Base-by-base conservation (phyloP, 2,888 invertebrate genomes). In the Drosophila demipolita region DNA sequence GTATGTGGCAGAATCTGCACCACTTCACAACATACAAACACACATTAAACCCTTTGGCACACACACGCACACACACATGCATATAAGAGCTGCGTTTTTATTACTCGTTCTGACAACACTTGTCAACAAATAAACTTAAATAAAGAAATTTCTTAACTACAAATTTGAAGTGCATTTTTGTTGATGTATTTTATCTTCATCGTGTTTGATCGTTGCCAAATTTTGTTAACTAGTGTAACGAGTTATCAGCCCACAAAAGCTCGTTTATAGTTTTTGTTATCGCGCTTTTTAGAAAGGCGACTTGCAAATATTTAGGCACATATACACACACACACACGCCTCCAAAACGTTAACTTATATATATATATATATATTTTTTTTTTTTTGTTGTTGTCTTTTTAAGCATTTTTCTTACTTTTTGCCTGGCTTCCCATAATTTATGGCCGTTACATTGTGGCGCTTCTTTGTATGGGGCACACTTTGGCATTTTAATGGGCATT, bases 401-500 rank as follows among this genome's bases (percentile, higher is more conserved):
- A 26, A 45, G 60, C 53, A 70, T 72, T 73, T 73, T 69, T 58
- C 71, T 71, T 64, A 74, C 69, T 87, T 67, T 79, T 83, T 64
- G 85, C 60, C 58, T 53, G 64, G 29, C 45, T 45, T 66, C 32
- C 63, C 76, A 66, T 83, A 85, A 90, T 85, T 89, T 85, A 85
- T 85, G 73, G 66, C 42, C 66, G 74, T 75, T 75, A 89, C 90
- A 82, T 82, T 87, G 88, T 89, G 86, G 83, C 83, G 64, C 77
- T 82, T 80, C 77, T 66, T 83, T 67, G 68, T 67, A 72, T 74
- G 70, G 64, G 70, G 62, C 77, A 83, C 89, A 82, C 90, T 87
- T 85, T 85, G 90, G 85, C 85, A 85, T 85, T 85, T 85, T 85
- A 85, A 85, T 85, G 90, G 90, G 72, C 83, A 80, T 89, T 89